Evolutionary conservation across 1,140 invertebrate genomes (phyloP), one percentile per base, ranked within the genome.

Genomic region (Hyles euphorbiae): DNA sequence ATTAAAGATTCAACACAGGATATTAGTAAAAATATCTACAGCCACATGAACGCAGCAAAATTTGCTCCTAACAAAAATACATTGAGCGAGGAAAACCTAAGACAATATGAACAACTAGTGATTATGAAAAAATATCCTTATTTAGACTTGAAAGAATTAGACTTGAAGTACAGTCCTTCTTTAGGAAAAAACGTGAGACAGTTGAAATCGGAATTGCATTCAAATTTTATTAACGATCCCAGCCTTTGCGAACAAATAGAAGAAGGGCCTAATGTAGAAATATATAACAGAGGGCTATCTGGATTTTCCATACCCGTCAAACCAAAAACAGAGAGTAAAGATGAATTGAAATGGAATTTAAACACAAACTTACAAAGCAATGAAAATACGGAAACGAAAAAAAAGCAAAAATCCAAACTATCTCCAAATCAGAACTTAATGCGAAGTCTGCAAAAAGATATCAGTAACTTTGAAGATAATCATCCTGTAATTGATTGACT

Each of bases 71-170:
- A 58, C 9, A 72, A 72, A 46, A 65, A 70, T 34, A 57, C 56
- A 22, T 40, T 81, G 10, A 81, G 61, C 43, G 75, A 82, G 34
- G 65, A 81, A 51, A 79, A 86, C 59, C 50, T 83, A 4, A 66
- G 73, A 7, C 72, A 78, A 36, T 88, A 79, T 43, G 83, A 88
- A 45, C 76, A 78, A 63, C 54, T 83, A 12, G 85, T 88, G 32
- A 81, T 88, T 9, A 86, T 82, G 79, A 88, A 88, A 56, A 88
- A 88, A 55, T 78, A 86, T 72, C 85, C 85, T 0, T 88, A 79
- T 62, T 67, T 88, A 52, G 85, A 88, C 53, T 22, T 79, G 34
- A 80, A 81, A 44, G 82, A 85, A 44, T 63, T 86, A 7, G 81
- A 84, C 64, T 63, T 74, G 44, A 80, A 82, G 63, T 81, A 72